Evolutionary conservation across 2,113 vertebrate species (phyloP).

Genomic region (Mormyrus lacerda): DNA sequence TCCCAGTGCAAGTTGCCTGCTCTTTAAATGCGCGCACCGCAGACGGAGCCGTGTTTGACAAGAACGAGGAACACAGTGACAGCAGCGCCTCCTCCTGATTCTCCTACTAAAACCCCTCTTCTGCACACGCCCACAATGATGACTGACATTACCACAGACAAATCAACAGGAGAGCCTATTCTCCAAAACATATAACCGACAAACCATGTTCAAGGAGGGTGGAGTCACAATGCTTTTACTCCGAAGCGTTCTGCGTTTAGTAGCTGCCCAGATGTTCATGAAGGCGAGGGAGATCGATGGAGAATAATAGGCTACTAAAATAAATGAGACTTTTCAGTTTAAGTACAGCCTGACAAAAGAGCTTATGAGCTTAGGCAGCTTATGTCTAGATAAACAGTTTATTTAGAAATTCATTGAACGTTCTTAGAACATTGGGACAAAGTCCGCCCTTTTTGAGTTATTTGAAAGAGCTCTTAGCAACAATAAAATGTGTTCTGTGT

Average conservation of each 20-base stretch:
- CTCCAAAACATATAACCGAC: not conserved
- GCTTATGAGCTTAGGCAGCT: not conserved
- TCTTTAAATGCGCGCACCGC: constrained; percentile 19
- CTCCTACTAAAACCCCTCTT: constrained; percentile 25
- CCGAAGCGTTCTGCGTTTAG: constrained; percentile 25
- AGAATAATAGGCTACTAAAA: not conserved
- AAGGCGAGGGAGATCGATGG: not conserved
- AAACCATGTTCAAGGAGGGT: constrained; percentile 20
- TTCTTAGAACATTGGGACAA: not conserved
- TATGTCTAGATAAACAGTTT: not conserved
- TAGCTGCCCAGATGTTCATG: constrained; percentile 25
- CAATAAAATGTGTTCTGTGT: not conserved
- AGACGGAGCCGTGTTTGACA: constrained; percentile 39
- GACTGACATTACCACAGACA: constrained; percentile 41
- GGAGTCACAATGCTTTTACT: constrained; percentile 12
- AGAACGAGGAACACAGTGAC: constrained; percentile 48
- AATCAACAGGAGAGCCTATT: constrained; percentile 32
- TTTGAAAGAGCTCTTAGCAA: not conserved
- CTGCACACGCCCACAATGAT: constrained; percentile 28
- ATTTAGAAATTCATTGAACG: not conserved
- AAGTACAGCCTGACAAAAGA: not conserved
- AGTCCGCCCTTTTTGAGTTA: not conserved
- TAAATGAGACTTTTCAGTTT: not conserved
- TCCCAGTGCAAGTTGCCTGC: constrained; percentile 7
- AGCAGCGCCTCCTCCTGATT: constrained; percentile 43